Evolutionary conservation across 2,888 invertebrate genomes (phyloP).

Genomic region (Cancer borealis): DNA sequence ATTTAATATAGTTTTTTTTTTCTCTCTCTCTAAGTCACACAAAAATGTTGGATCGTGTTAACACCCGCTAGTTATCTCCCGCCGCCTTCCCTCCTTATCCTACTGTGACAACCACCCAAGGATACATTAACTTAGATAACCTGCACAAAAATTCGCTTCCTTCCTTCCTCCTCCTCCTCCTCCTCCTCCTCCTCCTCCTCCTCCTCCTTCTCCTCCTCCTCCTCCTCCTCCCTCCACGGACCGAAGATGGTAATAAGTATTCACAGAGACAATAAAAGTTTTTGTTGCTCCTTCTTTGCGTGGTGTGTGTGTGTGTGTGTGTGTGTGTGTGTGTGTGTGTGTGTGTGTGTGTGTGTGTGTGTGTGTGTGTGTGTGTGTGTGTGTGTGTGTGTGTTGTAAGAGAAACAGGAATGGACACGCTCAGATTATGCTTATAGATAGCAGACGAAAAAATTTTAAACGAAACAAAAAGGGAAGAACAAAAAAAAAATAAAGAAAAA

Average conservation of each 20-base stretch:
- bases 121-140: background rate
- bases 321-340: too few relatives aligned
- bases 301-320: too few relatives aligned
- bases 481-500: too few relatives aligned
- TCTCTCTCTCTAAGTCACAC: background rate
- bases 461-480: too few relatives aligned
- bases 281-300: background rate
- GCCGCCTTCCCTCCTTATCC: background rate
- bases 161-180: background rate
- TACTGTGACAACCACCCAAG: background rate
- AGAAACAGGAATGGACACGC: too few relatives aligned
- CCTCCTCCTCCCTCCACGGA: background rate
- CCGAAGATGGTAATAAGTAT: slow-evolving; percentile 10
- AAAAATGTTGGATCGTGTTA: background rate
- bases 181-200: background rate
- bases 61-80: background rate
- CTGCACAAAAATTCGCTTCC: background rate
- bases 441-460: too few relatives aligned
- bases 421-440: too few relatives aligned
- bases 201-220: background rate
- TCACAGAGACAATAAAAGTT: background rate
- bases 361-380: too few relatives aligned
- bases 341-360: too few relatives aligned
- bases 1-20: background rate
- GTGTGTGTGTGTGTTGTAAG: too few relatives aligned